These are phyloP conservation scores for Zaprionus ghesquierei DNA, from an alignment of 1,140 invertebrate genomes.

Conservation along the genomic window DNA sequence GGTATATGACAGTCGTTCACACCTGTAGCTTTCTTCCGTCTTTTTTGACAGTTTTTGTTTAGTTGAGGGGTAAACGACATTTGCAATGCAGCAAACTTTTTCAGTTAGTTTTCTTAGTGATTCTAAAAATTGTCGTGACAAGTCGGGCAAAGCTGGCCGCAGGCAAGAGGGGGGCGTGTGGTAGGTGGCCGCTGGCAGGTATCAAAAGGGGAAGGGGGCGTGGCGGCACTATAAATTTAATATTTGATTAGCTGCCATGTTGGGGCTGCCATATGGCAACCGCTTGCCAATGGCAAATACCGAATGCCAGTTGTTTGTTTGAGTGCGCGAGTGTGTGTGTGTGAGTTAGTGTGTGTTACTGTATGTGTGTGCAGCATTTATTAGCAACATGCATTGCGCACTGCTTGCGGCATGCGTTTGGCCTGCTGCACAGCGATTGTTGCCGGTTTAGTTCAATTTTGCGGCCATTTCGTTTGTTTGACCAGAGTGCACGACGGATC, in stretches of 20 bases:
- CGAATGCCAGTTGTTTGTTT: conserved; percentile 11
- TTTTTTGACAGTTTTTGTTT: not conserved
- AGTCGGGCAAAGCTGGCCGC: not conserved
- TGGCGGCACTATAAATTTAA: conserved; percentile 14
- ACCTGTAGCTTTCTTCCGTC: too few relatives aligned
- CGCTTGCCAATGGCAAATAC: conserved; percentile 58
- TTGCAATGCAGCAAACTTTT: not conserved
- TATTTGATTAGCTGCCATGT: conserved; percentile 45
- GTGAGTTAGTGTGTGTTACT: not conserved
- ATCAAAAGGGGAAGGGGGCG: not conserved
- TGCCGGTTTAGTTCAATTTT: not conserved
- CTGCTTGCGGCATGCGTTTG: not conserved
- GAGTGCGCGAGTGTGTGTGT: not conserved
- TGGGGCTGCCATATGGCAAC: conserved; percentile 45
- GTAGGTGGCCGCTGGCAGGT: not conserved
- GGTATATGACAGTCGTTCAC: too few relatives aligned
- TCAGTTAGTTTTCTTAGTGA: not conserved
- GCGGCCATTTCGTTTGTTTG: conserved; percentile 1
- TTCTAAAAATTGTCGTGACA: conserved; percentile 26
- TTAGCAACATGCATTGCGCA: conserved; percentile 19
- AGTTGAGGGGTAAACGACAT: not conserved
- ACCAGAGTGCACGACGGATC: not conserved
- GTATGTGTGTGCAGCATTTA: conserved; percentile 13
- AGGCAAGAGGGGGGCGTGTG: too few relatives aligned
- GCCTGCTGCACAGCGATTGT: not conserved